Percentiles rank a stretch among this genome's conserved stretches.
These are phyloP conservation scores for Dendrocincla fuliginosa DNA, from an alignment of 2,797 vertebrate species.

Conservation along the genomic window DNA sequence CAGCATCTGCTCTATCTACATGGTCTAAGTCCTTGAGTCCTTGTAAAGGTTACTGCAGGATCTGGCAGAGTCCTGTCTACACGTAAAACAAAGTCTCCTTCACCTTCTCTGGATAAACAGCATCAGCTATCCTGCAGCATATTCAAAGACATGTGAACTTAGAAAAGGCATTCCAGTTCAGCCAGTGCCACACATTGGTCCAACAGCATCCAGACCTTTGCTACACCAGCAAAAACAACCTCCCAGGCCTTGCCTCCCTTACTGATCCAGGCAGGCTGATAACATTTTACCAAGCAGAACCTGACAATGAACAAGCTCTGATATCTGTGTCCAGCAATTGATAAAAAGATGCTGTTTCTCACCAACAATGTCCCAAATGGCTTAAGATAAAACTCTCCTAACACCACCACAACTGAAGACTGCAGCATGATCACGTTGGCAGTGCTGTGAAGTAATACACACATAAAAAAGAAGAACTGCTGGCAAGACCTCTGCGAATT, in stretches of 20 bases:
- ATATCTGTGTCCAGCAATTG: fast-evolving
- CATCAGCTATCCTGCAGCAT: not conserved
- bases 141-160: not conserved
- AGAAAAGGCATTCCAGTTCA: not conserved
- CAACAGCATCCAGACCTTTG: not conserved
- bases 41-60: not conserved
- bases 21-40: not conserved
- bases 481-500: not conserved
- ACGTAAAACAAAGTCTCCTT: not conserved
- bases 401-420: not conserved
- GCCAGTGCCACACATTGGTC: not conserved
- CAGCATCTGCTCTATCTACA: not conserved
- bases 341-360: not conserved
- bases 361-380: not conserved
- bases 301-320: not conserved
- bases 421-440: fast-evolving
- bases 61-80: not conserved
- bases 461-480: not conserved
- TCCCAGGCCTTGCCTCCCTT: not conserved
- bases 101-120: not conserved
- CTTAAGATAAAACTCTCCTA: not conserved
- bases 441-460: not conserved
- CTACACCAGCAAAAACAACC: not conserved
- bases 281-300: not conserved
- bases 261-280: not conserved